These are phyloP conservation scores for Notiomystis cincta DNA, from an alignment of 2,113 vertebrate genomes.

Conservation along the genomic window DNA sequence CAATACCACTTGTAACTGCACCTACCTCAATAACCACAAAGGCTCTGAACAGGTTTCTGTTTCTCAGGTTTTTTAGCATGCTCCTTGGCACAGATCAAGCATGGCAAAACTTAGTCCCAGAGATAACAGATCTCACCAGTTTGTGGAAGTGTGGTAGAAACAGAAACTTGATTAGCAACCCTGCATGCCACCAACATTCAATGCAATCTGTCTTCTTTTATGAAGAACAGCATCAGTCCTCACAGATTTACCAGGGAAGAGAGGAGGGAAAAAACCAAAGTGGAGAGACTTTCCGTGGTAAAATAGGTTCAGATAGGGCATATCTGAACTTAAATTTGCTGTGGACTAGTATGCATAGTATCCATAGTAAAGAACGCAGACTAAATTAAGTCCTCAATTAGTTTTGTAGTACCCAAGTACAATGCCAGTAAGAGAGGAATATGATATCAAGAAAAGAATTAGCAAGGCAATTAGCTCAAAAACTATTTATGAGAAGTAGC, in stretches of 20 bases:
- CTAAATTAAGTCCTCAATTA: background rate
- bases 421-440: background rate
- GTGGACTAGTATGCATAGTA: background rate
- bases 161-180: background rate
- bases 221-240: background rate
- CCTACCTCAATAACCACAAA: background rate
- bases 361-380: background rate
- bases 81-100: background rate
- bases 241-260: background rate
- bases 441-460: background rate
- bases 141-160: background rate
- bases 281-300: background rate
- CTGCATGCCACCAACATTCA: background rate
- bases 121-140: background rate
- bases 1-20: background rate
- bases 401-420: background rate
- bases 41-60: background rate
- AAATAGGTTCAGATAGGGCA: too few relatives aligned
- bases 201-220: background rate
- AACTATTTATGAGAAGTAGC: background rate
- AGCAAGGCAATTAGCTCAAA: background rate
- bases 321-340: background rate
- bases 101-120: background rate
- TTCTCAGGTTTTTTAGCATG: background rate
- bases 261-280: background rate